A percentile compares a stretch with the other conserved stretches of the same genome.
phyloP scores from a whole-genome alignment of 1,140 invertebrate species.

The Paraescarpia echinospica region DNA sequence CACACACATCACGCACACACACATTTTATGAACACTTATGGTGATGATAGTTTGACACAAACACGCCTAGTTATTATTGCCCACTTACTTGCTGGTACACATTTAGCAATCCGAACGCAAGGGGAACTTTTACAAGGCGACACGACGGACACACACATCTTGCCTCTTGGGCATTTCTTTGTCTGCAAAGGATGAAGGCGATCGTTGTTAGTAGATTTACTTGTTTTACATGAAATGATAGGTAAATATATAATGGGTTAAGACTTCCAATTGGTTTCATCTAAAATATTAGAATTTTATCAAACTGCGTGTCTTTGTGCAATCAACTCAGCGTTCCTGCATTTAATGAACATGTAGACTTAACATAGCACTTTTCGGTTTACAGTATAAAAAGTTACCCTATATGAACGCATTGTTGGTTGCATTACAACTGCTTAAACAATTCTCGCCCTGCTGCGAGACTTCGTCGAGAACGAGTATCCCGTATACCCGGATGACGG shows the following conservation, averaged over 20 bases:
- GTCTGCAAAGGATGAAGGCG: not conserved
- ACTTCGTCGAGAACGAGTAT: no score
- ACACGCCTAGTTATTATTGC: not conserved
- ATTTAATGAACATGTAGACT: no score
- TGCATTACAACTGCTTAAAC: no score
- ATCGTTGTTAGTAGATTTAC: not conserved
- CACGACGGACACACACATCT: not conserved
- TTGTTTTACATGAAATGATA: not conserved
- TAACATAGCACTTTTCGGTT: no score
- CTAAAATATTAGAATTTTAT: not conserved
- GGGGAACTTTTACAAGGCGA: not conserved
- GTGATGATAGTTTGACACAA: not conserved
- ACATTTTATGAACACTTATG: not conserved
- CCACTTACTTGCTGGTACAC: not conserved
- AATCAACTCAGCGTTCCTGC: not conserved
- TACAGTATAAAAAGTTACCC: no score
- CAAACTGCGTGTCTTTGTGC: no score
- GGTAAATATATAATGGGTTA: not conserved
- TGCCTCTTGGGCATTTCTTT: not conserved
- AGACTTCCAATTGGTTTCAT: not conserved
- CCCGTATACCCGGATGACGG: no score
- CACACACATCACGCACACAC: not conserved
- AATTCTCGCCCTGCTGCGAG: no score
- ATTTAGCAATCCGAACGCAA: not conserved
- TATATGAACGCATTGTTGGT: no score